Base-by-base conservation (phyloP, 2,797 vertebrate species). In the Catamblyrhynchus diadema region DNA sequence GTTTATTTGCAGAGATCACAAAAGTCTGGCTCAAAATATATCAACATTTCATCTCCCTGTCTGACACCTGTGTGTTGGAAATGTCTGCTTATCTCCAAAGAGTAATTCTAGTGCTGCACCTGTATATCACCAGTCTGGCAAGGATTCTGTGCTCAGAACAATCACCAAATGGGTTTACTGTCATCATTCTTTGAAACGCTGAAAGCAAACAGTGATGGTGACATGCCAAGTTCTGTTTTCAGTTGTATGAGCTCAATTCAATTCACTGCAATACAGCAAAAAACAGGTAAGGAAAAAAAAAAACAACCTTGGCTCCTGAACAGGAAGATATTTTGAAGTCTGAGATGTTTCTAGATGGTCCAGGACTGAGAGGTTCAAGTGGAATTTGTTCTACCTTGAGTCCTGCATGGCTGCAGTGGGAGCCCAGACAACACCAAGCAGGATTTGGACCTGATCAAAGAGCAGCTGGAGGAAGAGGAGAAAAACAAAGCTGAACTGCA, bases 401-500 rank as follows among this genome's bases (percentile, higher is more conserved):
- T 84, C 96, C 48, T 92, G 88, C 9, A 96, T 70, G 42, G 72
- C 94, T 14, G 97, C 97, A 3, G 86, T 94, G 94, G 96, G 61
- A 95, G 93, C 39, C 94, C 97, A 27, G 96, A 97, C 83, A 98
- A 98, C 70, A 88, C 95, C 39, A 95, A 92, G 8, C 96, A 98
- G 2, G 95, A 98, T 94, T 95, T 98, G 86, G 97, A 98, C 37
- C 91, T 96, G 48, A 60, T 97, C 41, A 97, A 98, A 83, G 97
- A 98, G 91, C 97, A 98, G 72, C 85, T 98, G 87, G 97, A 98
- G 47, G 97, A 98, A 92, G 98, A 98, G 66, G 95, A 98, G 11
- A 97, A 97, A 25, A 94, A 82, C 50, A 97, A 98, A 77, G 87
- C 79, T 2, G 97, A 98, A 90, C 93, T 97, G 65, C 97, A 98